Percentiles rank a stretch among this genome's conserved stretches.
Conservation (phyloP, 23 tunicate genomes). For the Trididemnum miniatum region DNA sequence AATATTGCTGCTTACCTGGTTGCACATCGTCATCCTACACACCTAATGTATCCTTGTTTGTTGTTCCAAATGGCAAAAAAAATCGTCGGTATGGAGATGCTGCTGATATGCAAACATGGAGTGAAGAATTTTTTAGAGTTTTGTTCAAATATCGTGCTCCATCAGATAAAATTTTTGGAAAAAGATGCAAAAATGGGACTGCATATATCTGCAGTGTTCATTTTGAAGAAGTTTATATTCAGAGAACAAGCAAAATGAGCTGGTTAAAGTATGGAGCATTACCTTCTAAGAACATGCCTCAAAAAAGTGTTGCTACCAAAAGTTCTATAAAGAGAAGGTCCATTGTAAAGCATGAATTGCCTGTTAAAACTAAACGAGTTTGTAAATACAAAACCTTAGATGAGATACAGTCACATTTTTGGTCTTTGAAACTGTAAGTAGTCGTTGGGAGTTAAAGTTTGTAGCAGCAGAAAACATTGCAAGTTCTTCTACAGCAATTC, state of each 20-base stretch:
- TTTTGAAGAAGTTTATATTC: not conserved
- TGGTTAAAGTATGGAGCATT: not conserved
- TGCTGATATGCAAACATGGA: not conserved
- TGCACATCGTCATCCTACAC: constrained; percentile 7
- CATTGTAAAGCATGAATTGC: not conserved
- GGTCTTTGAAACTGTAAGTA: not conserved
- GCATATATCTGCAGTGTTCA: not conserved
- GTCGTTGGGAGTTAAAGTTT: not conserved
- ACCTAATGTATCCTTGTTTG: not conserved
- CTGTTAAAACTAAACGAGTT: not conserved
- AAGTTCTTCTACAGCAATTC: not conserved
- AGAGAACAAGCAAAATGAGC: not conserved
- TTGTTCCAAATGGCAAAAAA: not conserved
- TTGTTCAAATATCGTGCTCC: not conserved
- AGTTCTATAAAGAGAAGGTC: not conserved
- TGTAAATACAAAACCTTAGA: not conserved
- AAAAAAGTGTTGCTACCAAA: not conserved
- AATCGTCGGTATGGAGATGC: constrained; percentile 1
- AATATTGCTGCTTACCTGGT: constrained; percentile 19
- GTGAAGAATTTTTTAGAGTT: not conserved
- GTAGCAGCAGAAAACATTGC: not conserved
- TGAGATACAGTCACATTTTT: not conserved
- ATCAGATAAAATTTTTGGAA: not conserved
- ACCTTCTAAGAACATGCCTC: not conserved
- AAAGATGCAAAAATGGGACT: not conserved